phyloP scores from a whole-genome alignment of 2,113 vertebrate species.

The Amblyornis subalaris region DNA sequence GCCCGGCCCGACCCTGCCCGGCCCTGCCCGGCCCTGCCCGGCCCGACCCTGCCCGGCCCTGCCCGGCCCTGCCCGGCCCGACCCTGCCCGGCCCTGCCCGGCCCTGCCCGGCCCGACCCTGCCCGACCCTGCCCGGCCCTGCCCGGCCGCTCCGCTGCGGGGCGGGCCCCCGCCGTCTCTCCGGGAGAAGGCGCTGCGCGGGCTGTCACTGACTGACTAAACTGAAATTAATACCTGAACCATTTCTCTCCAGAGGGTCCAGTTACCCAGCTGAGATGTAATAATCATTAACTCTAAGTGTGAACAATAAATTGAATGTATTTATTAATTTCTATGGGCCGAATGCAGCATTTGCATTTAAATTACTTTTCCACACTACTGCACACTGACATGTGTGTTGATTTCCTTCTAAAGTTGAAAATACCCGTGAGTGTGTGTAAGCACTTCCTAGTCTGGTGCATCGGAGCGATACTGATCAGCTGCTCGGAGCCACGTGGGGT shows the following conservation, averaged over 20 bases:
- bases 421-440: accelerated
- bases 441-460: accelerated
- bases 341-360: neutral
- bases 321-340: neutral
- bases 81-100: accelerated
- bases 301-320: neutral
- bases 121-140: too few species aligned
- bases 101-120: too few species aligned
- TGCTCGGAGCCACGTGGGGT: accelerated
- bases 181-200: neutral
- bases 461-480: accelerated
- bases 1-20: too few species aligned
- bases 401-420: neutral
- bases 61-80: too few species aligned
- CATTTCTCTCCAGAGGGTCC: neutral
- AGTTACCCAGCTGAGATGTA: neutral
- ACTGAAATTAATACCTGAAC: neutral
- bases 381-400: accelerated
- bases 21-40: too few species aligned
- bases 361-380: neutral
- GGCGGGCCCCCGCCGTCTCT: neutral
- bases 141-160: neutral
- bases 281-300: neutral
- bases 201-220: neutral
- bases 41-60: too few species aligned